These are phyloP conservation scores for Hymenopus coronatus DNA, from an alignment of 2,888 invertebrate genomes.

Conservation along the genomic window DNA sequence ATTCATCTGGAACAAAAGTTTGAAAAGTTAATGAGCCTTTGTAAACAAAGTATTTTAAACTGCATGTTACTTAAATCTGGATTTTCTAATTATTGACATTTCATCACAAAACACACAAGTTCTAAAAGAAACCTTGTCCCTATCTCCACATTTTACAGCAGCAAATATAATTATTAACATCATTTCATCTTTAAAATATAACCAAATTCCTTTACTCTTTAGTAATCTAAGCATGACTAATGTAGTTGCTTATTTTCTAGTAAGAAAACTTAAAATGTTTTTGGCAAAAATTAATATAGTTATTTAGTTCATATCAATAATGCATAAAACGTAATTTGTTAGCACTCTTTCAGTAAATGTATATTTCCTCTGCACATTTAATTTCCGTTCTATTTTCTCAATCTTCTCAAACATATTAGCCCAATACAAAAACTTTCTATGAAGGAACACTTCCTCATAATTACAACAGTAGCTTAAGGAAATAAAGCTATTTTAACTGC, in stretches of 20 bases:
- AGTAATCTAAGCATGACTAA: neutral
- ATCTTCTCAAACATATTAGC: too few species aligned
- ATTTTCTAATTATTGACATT: neutral
- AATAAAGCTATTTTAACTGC: too few species aligned
- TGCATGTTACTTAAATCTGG: neutral
- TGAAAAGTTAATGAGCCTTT: neutral
- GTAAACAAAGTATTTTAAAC: neutral
- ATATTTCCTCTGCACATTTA: too few species aligned
- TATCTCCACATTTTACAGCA: neutral
- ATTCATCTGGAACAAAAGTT: neutral
- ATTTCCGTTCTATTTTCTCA: too few species aligned
- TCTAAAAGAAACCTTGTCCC: neutral
- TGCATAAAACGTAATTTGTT: too few species aligned
- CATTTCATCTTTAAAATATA: neutral
- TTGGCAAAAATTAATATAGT: too few species aligned
- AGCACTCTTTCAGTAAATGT: too few species aligned
- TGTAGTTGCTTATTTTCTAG: neutral
- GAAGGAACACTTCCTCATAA: too few species aligned
- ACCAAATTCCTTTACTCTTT: neutral
- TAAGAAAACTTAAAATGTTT: neutral
- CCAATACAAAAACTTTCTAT: too few species aligned
- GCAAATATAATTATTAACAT: neutral
- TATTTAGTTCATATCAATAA: too few species aligned
- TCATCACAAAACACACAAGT: neutral
- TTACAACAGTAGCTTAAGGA: too few species aligned